Percentiles rank a stretch among this genome's conserved stretches.
These are phyloP conservation scores for Nothobranchius furzeri DNA, from an alignment of 2,113 vertebrate genomes.

Conservation along the genomic window DNA sequence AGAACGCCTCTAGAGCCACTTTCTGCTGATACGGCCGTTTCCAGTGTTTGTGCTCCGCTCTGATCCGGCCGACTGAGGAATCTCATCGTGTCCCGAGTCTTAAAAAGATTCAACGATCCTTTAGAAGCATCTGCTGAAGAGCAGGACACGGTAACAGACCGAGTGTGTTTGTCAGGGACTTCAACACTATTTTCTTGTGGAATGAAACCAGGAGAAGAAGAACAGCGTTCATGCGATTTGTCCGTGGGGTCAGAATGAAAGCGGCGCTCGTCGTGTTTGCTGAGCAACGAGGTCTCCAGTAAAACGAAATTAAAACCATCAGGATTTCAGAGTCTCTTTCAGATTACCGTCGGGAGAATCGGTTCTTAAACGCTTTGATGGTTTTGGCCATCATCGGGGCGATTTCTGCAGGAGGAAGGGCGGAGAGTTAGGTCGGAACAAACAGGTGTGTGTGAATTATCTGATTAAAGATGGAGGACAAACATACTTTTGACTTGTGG, in stretches of 20 bases:
- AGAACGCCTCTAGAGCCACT: too few species aligned
- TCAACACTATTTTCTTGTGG: not conserved
- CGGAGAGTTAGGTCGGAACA: not conserved
- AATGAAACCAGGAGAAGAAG: constrained; percentile 19
- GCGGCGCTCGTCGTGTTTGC: not conserved
- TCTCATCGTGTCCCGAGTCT: not conserved
- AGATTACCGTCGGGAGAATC: constrained; percentile 94
- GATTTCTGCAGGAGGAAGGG: constrained; percentile 83
- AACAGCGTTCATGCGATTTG: constrained; percentile 26
- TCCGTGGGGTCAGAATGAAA: not conserved
- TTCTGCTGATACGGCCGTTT: not conserved
- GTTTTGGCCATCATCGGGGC: constrained; percentile 99
- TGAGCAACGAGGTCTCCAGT: constrained; percentile 27
- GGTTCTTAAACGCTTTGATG: constrained; percentile 99
- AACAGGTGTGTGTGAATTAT: too few species aligned
- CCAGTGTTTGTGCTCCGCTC: constrained; percentile 9
- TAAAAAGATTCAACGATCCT: not conserved
- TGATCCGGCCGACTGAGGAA: not conserved
- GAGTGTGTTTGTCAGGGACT: constrained; percentile 4
- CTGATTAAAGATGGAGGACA: too few species aligned
- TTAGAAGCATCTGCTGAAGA: constrained; percentile 4
- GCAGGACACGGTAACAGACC: constrained; percentile 32
- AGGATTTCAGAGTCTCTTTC: constrained; percentile 43
- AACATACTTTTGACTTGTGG: constrained; percentile 94
- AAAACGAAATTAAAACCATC: constrained; percentile 60